Evolutionary conservation across 2,888 invertebrate species (phyloP).

Genomic region (Dastarcus helophoroides): DNA sequence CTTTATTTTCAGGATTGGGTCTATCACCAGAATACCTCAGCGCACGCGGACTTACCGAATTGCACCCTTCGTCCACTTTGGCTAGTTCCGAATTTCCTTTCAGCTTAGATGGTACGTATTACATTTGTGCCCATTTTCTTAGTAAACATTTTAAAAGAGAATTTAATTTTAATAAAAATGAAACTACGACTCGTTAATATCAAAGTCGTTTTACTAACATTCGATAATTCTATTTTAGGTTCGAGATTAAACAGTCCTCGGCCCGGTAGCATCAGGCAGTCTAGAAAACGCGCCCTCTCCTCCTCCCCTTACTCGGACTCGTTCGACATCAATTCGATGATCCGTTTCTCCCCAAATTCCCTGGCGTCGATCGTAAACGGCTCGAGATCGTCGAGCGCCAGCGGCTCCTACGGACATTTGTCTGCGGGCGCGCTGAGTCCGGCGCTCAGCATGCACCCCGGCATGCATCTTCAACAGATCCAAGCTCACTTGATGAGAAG

Average conservation of each 20-base stretch:
- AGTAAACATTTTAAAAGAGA: too few species aligned
- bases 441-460: slow-evolving; percentile 56
- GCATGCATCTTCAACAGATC: slow-evolving; percentile 58
- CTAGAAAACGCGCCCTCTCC: slow-evolving; percentile 84
- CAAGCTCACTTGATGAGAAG: slow-evolving; percentile 71
- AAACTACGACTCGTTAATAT: too few species aligned
- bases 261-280: slow-evolving; percentile 39
- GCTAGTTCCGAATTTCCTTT: slow-evolving; percentile 84
- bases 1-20: slow-evolving; percentile 42
- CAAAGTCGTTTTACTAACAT: slow-evolving; percentile 2
- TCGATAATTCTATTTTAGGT: slow-evolving; percentile 29
- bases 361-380: slow-evolving; percentile 71
- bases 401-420: slow-evolving; percentile 93
- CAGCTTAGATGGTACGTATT: slow-evolving; percentile 71
- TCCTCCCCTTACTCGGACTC: slow-evolving; percentile 93
- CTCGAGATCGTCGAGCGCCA: slow-evolving; percentile 77
- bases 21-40: slow-evolving; percentile 52
- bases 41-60: slow-evolving; percentile 40
- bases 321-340: slow-evolving; percentile 91
- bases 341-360: slow-evolving; percentile 89
- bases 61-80: slow-evolving; percentile 55
- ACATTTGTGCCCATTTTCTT: too few species aligned
- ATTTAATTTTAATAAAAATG: too few species aligned
- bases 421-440: slow-evolving; percentile 90
- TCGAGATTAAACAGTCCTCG: slow-evolving; percentile 59